Base-by-base conservation (phyloP, 2,113 vertebrate genomes). In the Pachycephala philippinensis region DNA sequence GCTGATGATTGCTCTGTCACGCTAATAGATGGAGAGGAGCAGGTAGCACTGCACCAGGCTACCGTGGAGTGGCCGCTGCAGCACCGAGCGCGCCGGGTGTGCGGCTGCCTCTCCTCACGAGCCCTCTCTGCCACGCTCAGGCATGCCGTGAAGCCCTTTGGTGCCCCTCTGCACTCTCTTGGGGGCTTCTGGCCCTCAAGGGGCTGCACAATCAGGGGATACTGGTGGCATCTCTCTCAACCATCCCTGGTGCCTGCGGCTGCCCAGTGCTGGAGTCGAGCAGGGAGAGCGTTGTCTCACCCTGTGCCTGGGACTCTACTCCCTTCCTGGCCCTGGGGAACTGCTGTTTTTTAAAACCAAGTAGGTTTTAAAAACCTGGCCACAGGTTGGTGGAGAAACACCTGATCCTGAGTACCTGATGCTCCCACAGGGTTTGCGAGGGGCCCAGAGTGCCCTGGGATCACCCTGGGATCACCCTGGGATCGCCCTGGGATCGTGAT, bases 331-430 rank as follows among this genome's bases (percentile, higher is more conserved):
- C 57, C n/a, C 18, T 23, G 24, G 4, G 8, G 44, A 66, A 42
- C 75, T 47, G 40, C 8, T 39, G 39, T 17, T 50, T 33, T 17
- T 6, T 21, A 7, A 65, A 83, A 16, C 14, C n/a, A 4, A 52
- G 18, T n/a, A 33, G 47, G 13, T 72, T 84, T 53, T 37, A 17
- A 37, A 63, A 63, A 15, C 28, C 19, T 9, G n/a, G 52, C 37
- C 50, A 5, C 9, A 6, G 24, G 23, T 2, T 33, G 71, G 30
- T 4, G 7, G 27, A 15, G 40, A 18, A 69, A 6, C 10, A 7
- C 11, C 33, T 1, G 6, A 20, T 13, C 18, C 12, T 0, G 5
- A 18, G 33, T 1, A 0, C 13, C 18, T 42, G 0, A 1, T 15
- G 52, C 24, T 89, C 39, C 28, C 22, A 4, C 24, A 2, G 77